phyloP scores from a whole-genome alignment of 2,113 vertebrate genomes.

The Orientallactaga bullata region DNA sequence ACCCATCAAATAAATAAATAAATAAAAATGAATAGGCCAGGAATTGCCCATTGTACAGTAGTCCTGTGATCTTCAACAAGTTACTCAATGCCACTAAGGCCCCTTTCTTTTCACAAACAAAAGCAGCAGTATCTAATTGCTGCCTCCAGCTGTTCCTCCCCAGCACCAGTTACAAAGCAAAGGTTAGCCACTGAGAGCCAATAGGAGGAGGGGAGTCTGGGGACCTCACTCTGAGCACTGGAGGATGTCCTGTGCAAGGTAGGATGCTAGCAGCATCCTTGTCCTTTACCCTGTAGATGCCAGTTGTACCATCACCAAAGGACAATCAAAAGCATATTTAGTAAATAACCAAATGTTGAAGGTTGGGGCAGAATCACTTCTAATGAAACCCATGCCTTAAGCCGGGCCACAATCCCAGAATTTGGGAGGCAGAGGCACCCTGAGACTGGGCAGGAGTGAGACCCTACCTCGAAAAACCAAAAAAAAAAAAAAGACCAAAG shows the following conservation, averaged over 20 bases:
- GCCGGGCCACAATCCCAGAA: no score
- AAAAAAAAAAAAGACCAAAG: no score
- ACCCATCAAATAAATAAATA: no score
- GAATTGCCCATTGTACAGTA: neutral
- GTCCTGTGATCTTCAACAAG: neutral
- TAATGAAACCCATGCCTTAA: neutral
- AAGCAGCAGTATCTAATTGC: accelerated
- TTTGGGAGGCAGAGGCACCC: no score
- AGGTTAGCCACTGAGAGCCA: neutral
- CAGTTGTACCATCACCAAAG: no score
- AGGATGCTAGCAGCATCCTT: neutral
- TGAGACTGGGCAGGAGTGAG: no score
- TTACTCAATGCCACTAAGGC: neutral
- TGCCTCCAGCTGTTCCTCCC: no score
- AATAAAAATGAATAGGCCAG: no score
- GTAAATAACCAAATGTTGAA: neutral
- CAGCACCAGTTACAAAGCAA: neutral
- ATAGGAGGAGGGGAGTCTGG: no score
- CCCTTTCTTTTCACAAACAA: no score
- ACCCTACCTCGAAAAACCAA: no score
- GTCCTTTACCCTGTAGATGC: neutral
- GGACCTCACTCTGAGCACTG: neutral
- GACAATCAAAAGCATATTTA: neutral
- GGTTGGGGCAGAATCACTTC: neutral
- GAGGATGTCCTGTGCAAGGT: accelerated